Percentiles rank a stretch among this genome's conserved stretches.
These are phyloP conservation scores for Drosophila trichaetosa DNA, from an alignment of 2,888 invertebrate genomes.

Conservation along the genomic window DNA sequence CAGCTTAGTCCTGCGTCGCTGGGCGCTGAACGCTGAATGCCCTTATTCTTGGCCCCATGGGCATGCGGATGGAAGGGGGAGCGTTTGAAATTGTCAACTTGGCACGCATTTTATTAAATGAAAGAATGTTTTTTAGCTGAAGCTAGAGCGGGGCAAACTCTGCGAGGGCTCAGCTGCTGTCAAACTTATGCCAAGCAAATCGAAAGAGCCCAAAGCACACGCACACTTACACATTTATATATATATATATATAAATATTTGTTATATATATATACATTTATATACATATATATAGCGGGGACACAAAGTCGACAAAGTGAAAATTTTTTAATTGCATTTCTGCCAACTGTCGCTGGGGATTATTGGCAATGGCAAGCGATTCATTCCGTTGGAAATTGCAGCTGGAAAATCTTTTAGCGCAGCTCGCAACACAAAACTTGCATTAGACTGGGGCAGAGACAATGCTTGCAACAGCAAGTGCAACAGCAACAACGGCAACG, in stretches of 20 bases:
- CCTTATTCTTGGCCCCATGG: slow-evolving; percentile 30
- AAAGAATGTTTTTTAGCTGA: slow-evolving; percentile 66
- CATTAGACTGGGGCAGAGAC: slow-evolving; percentile 51
- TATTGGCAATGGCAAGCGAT: slow-evolving; percentile 72
- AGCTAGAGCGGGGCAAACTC: slow-evolving; percentile 33
- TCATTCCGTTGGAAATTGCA: slow-evolving; percentile 76
- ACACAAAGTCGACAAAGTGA: slow-evolving; percentile 54
- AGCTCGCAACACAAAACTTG: slow-evolving; percentile 64
- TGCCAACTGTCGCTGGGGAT: slow-evolving; percentile 79
- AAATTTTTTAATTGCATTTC: slow-evolving; percentile 81
- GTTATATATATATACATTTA: neutral
- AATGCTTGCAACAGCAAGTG: neutral
- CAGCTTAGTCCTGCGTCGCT: slow-evolving; percentile 20
- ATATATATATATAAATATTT: neutral
- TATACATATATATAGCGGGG: neutral
- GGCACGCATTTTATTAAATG: slow-evolving; percentile 81
- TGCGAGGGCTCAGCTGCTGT: slow-evolving; percentile 57
- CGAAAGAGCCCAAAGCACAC: slow-evolving; percentile 52
- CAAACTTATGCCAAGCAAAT: slow-evolving; percentile 78
- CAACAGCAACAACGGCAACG: slow-evolving; percentile 8
- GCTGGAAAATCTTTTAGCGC: slow-evolving; percentile 55
- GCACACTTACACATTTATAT: slow-evolving; percentile 19
- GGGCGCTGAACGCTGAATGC: slow-evolving; percentile 4
- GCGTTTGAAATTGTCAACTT: slow-evolving; percentile 76
- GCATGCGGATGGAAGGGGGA: neutral